phyloP scores from a whole-genome alignment of 1,140 invertebrate genomes.

The Cotesia vestalis region DNA sequence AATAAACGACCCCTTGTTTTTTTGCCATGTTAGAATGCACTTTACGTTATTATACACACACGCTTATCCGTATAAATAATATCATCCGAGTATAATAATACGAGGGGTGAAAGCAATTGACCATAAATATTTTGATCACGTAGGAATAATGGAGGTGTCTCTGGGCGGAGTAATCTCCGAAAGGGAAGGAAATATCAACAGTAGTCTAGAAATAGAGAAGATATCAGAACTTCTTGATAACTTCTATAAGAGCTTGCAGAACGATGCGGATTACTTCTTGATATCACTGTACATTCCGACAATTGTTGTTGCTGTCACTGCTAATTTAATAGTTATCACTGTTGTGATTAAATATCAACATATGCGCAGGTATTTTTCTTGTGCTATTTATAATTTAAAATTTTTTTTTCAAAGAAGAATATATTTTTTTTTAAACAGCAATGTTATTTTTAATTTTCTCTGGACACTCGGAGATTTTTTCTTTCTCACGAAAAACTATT shows the following conservation, averaged over 20 bases:
- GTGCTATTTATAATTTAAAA: background rate
- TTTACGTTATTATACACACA: no score
- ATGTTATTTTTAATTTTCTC: no score
- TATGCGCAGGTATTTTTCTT: constrained; percentile 72
- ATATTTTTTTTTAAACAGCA: no score
- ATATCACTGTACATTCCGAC: constrained; percentile 71
- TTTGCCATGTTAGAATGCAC: no score
- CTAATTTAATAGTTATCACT: constrained; percentile 73
- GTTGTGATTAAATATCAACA: constrained; percentile 75
- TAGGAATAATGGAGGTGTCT: constrained; percentile 1
- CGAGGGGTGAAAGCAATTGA: background rate
- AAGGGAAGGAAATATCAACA: constrained; percentile 9
- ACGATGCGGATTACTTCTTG: constrained; percentile 58
- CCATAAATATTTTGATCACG: background rate
- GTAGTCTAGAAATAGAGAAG: constrained; percentile 30
- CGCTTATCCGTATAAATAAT: no score
- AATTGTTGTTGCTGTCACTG: constrained; percentile 69
- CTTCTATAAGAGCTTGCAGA: constrained; percentile 47
- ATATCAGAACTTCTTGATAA: constrained; percentile 39
- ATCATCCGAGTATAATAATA: background rate
- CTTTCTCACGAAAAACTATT: no score
- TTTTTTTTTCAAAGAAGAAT: no score
- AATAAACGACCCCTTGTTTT: no score
- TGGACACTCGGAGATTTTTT: no score
- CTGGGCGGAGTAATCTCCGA: constrained; percentile 2